phyloP scores from a whole-genome alignment of 2,888 invertebrate genomes.

The Drosophila cracens region DNA sequence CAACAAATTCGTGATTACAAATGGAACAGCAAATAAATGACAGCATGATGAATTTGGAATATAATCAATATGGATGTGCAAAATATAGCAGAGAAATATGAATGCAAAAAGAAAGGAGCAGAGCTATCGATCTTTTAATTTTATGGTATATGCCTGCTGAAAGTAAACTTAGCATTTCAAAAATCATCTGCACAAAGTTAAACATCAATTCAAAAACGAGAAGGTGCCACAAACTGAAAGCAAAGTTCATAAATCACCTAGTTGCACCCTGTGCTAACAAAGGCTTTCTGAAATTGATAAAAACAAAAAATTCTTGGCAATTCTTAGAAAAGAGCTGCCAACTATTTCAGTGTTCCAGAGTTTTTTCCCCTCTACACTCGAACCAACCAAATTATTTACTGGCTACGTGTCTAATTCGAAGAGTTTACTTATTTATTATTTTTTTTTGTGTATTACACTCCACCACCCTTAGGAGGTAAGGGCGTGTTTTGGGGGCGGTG shows the following conservation, averaged over 20 bases:
- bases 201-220: background rate
- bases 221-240: conserved; percentile 25
- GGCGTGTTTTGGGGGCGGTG: conserved; percentile 29
- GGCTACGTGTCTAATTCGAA: conserved; percentile 57
- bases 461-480: conserved; percentile 7
- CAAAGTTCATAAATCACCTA: conserved; percentile 65
- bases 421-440: conserved; percentile 15
- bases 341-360: conserved; percentile 23
- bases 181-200: background rate
- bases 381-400: conserved; percentile 53
- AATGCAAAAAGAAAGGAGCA: background rate
- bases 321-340: conserved; percentile 44
- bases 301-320: conserved; percentile 18
- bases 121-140: background rate
- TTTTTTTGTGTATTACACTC: background rate
- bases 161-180: background rate
- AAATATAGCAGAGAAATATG: background rate
- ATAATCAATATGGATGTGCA: conserved; percentile 7
- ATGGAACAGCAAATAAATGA: conserved; percentile 15
- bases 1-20: conserved; percentile 39
- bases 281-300: conserved; percentile 15
- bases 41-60: conserved; percentile 23
- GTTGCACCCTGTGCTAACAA: background rate
- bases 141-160: background rate
- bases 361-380: conserved; percentile 23